Percentiles rank a stretch among this genome's conserved stretches.
phyloP scores from a whole-genome alignment of 1,140 invertebrate species.

The Pristionchus pacificus region DNA sequence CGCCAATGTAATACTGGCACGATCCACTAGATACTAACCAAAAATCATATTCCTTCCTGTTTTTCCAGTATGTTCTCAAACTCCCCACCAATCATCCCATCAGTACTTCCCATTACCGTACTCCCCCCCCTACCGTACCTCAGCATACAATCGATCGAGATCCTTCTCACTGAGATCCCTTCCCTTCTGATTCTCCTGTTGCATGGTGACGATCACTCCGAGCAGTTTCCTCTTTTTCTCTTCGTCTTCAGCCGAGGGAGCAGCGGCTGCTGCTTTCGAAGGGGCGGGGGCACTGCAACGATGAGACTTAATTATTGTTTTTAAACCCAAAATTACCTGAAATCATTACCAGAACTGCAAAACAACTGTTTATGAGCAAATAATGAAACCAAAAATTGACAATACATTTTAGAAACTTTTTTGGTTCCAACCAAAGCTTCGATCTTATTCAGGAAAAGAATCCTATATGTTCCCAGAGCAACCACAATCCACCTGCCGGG shows the following conservation, averaged over 20 bases:
- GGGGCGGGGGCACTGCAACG: neutral
- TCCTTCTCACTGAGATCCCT: neutral
- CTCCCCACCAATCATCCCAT: neutral
- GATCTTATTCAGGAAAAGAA: too few species aligned
- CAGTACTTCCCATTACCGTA: too few species aligned
- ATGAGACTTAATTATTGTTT: neutral
- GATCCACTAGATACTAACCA: neutral
- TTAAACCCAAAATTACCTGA: neutral
- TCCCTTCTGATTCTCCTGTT: neutral
- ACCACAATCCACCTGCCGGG: too few species aligned
- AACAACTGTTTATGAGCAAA: neutral
- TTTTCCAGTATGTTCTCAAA: neutral
- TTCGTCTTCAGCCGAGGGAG: too few species aligned
- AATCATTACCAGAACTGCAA: too few species aligned
- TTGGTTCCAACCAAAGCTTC: too few species aligned
- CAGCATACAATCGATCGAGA: neutral
- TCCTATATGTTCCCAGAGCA: too few species aligned
- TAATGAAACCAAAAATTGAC: neutral
- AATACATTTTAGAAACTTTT: neutral
- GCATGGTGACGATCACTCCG: neutral
- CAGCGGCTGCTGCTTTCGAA: neutral
- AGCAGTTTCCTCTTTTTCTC: neutral
- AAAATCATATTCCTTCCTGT: neutral
- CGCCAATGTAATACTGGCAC: neutral
- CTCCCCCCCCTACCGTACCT: neutral